Evolutionary conservation across 2,888 invertebrate species (phyloP).

Genomic region (Linyphia triangularis): DNA sequence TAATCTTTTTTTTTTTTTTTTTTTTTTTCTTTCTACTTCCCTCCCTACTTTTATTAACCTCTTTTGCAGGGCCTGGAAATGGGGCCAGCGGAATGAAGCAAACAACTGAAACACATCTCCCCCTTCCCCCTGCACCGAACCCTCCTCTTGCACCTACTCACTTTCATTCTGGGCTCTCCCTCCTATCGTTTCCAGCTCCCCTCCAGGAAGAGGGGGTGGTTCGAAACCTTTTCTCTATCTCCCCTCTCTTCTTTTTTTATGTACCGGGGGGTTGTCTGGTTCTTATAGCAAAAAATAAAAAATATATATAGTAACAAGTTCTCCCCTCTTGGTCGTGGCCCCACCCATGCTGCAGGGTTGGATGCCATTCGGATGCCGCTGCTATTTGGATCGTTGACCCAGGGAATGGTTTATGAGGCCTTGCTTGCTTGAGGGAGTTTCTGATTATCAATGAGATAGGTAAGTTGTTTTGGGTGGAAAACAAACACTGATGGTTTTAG

Average conservation of each 20-base stretch:
- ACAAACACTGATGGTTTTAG: too few relatives aligned
- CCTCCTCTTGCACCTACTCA: constrained; percentile 61
- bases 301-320: background rate
- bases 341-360: constrained; percentile 5
- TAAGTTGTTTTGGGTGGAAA: too few relatives aligned
- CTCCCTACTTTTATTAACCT: constrained; percentile 1
- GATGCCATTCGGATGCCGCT: constrained; percentile 31
- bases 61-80: constrained; percentile 55
- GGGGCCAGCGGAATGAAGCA: constrained; percentile 56
- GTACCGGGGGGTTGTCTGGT: constrained; percentile 8
- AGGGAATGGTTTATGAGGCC: background rate
- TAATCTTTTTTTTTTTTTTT: constrained; percentile 16
- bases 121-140: constrained; percentile 1
- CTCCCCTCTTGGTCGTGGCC: background rate
- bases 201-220: constrained; percentile 69
- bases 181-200: constrained; percentile 5
- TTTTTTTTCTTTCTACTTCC: constrained; percentile 10
- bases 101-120: constrained; percentile 27
- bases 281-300: background rate
- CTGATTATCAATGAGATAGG: background rate
- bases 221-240: constrained; percentile 21
- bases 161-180: constrained; percentile 58
- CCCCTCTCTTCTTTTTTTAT: too few relatives aligned
- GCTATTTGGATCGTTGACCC: constrained; percentile 38
- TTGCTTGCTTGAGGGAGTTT: background rate